A percentile compares a stretch with the other conserved stretches of the same genome.
These are phyloP conservation scores for Sturnira hondurensis DNA, from an alignment of 2,113 vertebrate species.

Conservation along the genomic window DNA sequence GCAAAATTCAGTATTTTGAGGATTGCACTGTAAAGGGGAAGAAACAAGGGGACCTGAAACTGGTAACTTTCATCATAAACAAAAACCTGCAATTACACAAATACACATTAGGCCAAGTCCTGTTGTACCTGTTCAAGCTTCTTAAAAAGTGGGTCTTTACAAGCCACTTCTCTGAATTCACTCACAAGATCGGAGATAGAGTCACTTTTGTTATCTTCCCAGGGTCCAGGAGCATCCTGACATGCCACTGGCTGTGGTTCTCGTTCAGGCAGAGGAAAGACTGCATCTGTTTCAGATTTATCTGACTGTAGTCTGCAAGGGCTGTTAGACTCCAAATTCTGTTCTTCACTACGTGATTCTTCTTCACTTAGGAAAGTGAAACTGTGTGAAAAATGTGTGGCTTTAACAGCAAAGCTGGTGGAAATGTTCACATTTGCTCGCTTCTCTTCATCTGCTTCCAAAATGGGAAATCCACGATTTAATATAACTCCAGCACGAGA, in stretches of 20 bases:
- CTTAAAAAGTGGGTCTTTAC: constrained; percentile 80
- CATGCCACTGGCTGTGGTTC: constrained; percentile 22
- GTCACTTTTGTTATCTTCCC: constrained; percentile 57
- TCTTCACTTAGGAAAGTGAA: constrained; percentile 83
- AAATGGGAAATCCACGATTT: constrained; percentile 76
- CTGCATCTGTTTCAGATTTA: constrained; percentile 4
- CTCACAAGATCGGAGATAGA: neutral
- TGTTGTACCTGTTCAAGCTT: constrained; percentile 90
- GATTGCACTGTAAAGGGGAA: neutral
- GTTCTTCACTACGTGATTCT: constrained; percentile 77
- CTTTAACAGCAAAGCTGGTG: constrained; percentile 75
- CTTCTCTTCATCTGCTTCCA: constrained; percentile 71
- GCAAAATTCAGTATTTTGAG: neutral
- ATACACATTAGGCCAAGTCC: neutral
- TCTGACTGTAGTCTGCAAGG: constrained; percentile 32
- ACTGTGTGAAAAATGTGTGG: constrained; percentile 80
- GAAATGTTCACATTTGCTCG: constrained; percentile 65
- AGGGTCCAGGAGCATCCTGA: neutral
- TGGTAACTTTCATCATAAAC: neutral
- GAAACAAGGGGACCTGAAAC: neutral
- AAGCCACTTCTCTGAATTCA: constrained; percentile 60
- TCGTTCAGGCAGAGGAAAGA: constrained; percentile 27
- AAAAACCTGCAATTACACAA: neutral
- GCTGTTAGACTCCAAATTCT: constrained; percentile 41
- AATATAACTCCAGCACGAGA: constrained; percentile 90